phyloP scores from a whole-genome alignment of 2,888 invertebrate genomes.

The Hyalella azteca region DNA sequence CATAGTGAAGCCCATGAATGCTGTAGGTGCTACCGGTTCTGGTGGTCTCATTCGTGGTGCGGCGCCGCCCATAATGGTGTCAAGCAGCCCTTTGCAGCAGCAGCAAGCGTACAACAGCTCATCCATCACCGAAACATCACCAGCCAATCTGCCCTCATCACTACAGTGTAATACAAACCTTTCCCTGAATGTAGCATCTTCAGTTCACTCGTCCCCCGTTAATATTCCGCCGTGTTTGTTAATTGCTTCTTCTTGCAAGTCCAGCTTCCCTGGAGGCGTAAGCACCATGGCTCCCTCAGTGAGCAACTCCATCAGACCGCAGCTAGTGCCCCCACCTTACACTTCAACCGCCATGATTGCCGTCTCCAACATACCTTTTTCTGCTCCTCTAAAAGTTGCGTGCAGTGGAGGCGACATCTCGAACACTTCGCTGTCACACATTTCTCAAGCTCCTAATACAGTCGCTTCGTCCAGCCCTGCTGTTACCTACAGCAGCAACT shows the following conservation, averaged over 20 bases:
- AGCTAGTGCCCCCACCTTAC: conserved; percentile 34
- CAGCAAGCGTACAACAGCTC: conserved; percentile 14
- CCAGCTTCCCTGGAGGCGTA: conserved; percentile 18
- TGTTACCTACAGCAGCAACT: conserved; percentile 40
- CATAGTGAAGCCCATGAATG: conserved; percentile 2
- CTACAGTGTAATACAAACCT: neutral
- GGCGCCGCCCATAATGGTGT: conserved; percentile 15
- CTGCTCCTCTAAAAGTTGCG: conserved; percentile 16
- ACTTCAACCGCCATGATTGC: conserved; percentile 6
- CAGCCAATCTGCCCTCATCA: conserved; percentile 1
- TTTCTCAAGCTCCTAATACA: conserved; percentile 63
- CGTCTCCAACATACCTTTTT: too few species aligned
- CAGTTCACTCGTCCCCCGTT: conserved; percentile 2
- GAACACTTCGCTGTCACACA: neutral
- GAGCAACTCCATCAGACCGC: neutral
- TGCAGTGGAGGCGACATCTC: neutral
- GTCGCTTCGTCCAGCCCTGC: conserved; percentile 40
- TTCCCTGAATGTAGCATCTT: neutral
- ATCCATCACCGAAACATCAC: neutral
- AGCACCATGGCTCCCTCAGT: conserved; percentile 5
- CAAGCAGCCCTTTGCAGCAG: conserved; percentile 21
- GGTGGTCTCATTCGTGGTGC: neutral
- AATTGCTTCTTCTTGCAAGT: neutral
- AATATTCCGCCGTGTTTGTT: neutral
- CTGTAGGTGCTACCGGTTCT: neutral